These are phyloP conservation scores for Phytoseiulus persimilis DNA, from an alignment of 2,888 invertebrate species.

Conservation along the genomic window DNA sequence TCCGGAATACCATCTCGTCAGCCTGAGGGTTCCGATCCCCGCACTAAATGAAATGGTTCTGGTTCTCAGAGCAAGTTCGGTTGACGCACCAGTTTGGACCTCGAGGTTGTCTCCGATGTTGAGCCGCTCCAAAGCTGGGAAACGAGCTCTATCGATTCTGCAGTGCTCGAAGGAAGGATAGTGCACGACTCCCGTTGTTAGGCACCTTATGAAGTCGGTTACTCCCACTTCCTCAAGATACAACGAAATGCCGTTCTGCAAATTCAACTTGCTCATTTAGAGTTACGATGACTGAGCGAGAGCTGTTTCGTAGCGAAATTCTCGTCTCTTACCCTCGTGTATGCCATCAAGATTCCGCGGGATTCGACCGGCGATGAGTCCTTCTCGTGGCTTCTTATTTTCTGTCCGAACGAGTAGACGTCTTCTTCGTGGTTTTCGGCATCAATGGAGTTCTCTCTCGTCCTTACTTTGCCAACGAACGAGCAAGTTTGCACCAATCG, in stretches of 20 bases:
- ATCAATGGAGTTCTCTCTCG: background rate
- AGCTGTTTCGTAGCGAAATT: background rate
- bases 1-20: too few relatives aligned
- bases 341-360: background rate
- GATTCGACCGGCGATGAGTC: background rate
- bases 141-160: background rate
- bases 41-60: too few relatives aligned
- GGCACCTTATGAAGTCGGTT: background rate
- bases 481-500: background rate
- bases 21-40: too few relatives aligned
- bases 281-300: background rate
- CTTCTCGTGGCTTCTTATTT: background rate
- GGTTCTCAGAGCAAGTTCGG: too few relatives aligned
- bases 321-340: background rate
- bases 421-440: background rate
- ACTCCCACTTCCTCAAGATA: background rate
- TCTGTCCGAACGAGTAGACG: background rate
- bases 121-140: background rate
- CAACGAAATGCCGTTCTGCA: constrained; percentile 20
- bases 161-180: background rate
- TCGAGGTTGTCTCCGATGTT: background rate
- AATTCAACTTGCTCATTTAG: background rate
- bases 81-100: background rate
- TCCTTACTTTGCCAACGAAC: background rate
- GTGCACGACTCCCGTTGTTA: background rate